Conservation (phyloP, 2,797 vertebrate species). For the Gambelia wislizenii region DNA sequence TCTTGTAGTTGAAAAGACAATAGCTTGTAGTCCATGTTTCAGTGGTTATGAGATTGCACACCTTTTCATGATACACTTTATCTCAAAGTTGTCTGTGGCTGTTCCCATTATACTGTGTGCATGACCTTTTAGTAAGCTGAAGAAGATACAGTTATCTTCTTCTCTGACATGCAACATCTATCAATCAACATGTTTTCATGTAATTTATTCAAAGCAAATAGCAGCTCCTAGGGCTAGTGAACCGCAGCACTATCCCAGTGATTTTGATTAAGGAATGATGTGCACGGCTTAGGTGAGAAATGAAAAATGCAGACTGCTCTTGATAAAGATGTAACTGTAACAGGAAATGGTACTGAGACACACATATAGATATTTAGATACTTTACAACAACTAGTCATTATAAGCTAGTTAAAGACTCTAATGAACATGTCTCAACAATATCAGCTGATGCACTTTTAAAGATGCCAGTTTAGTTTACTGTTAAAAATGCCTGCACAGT, state of each 20-base stretch:
- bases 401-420: conserved; percentile 71
- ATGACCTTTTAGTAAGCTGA: conserved; percentile 97
- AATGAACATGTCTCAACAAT: conserved; percentile 77
- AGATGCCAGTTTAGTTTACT: conserved; percentile 79
- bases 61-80: conserved; percentile 79
- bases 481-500: conserved; percentile 62
- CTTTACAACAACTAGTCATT: conserved; percentile 71
- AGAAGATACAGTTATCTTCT: conserved; percentile 98
- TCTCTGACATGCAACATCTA: conserved; percentile 93
- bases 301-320: conserved; percentile 80
- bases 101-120: conserved; percentile 91
- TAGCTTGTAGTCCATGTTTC: conserved; percentile 80
- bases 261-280: conserved; percentile 86
- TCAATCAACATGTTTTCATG: conserved; percentile 92
- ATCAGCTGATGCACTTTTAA: conserved; percentile 82
- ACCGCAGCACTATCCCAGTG: conserved; percentile 81
- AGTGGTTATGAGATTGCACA: conserved; percentile 74
- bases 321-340: conserved; percentile 85
- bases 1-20: conserved; percentile 79
- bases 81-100: conserved; percentile 88
- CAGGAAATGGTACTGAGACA: conserved; percentile 74
- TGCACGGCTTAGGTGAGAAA: conserved; percentile 83
- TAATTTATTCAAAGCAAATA: conserved; percentile 91
- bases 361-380: conserved; percentile 66
- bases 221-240: conserved; percentile 86